These are phyloP conservation scores for Sussaba pulchella DNA, from an alignment of 2,888 invertebrate species.

Conservation along the genomic window DNA sequence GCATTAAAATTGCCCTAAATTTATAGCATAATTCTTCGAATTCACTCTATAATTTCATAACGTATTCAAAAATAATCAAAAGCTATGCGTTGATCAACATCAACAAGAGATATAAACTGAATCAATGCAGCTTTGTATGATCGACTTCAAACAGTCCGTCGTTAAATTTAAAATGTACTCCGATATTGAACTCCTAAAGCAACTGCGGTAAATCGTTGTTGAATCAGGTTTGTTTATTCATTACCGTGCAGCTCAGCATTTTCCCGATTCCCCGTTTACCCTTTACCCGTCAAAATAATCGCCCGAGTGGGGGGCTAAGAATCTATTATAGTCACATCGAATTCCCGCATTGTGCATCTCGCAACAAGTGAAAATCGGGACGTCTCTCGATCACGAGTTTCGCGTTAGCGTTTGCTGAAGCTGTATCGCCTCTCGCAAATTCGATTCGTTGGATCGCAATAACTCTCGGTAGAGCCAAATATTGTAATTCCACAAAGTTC, in stretches of 20 bases:
- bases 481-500: background rate
- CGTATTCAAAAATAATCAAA: background rate
- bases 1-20: background rate
- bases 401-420: slow-evolving; percentile 69
- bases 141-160: background rate
- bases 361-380: slow-evolving; percentile 64
- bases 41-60: background rate
- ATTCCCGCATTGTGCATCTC: slow-evolving; percentile 74
- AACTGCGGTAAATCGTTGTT: background rate
- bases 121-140: background rate
- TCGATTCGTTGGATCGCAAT: background rate
- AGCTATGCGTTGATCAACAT: background rate
- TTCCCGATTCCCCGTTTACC: slow-evolving; percentile 35
- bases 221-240: slow-evolving; percentile 25
- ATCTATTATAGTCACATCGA: slow-evolving; percentile 78
- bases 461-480: slow-evolving; percentile 37
- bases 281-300: slow-evolving; percentile 68
- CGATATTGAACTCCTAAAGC: background rate
- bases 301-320: slow-evolving; percentile 73
- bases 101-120: background rate
- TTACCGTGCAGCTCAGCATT: slow-evolving; percentile 2
- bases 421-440: slow-evolving; percentile 61
- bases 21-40: background rate
- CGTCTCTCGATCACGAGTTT: slow-evolving; percentile 71
- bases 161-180: slow-evolving; percentile 5